Evolutionary conservation across 2,888 invertebrate species (phyloP).

Genomic region (Syrista parreyssii): DNA sequence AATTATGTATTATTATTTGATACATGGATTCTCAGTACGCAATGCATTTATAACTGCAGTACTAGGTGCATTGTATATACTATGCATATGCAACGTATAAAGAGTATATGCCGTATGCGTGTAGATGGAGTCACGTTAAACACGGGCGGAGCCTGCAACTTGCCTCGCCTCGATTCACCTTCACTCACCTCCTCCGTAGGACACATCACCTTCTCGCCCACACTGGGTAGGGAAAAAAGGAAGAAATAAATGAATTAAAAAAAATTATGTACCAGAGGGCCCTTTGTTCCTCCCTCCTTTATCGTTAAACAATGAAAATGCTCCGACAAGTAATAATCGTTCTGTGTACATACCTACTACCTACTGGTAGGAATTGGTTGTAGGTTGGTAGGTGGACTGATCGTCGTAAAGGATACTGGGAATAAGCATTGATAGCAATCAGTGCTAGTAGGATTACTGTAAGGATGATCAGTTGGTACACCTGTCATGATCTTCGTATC

Average conservation of each 20-base stretch:
- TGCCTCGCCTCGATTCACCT: not conserved
- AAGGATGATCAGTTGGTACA: not conserved
- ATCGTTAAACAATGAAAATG: slow-evolving; percentile 44
- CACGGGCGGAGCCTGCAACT: slow-evolving; percentile 11
- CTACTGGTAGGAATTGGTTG: slow-evolving; percentile 4
- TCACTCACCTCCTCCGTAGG: slow-evolving; percentile 9
- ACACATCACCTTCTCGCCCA: slow-evolving; percentile 19
- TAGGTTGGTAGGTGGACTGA: not conserved
- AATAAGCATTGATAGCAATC: not conserved
- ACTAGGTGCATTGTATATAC: not conserved
- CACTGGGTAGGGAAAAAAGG: slow-evolving; percentile 1
- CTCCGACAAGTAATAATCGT: slow-evolving; percentile 28
- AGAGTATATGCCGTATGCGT: not conserved
- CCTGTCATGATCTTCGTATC: not conserved
- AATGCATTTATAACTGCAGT: not conserved
- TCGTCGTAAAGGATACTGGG: not conserved
- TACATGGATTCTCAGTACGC: not conserved
- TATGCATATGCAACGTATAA: not conserved
- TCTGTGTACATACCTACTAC: slow-evolving; percentile 5
- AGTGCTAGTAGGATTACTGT: not conserved
- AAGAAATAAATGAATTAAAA: not conserved
- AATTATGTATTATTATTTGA: not conserved
- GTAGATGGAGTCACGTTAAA: not conserved
- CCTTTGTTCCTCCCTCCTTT: slow-evolving; percentile 23
- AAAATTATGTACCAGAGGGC: slow-evolving; percentile 7